phyloP scores from a whole-genome alignment of 1,140 invertebrate genomes.

The Ephestia elutella region DNA sequence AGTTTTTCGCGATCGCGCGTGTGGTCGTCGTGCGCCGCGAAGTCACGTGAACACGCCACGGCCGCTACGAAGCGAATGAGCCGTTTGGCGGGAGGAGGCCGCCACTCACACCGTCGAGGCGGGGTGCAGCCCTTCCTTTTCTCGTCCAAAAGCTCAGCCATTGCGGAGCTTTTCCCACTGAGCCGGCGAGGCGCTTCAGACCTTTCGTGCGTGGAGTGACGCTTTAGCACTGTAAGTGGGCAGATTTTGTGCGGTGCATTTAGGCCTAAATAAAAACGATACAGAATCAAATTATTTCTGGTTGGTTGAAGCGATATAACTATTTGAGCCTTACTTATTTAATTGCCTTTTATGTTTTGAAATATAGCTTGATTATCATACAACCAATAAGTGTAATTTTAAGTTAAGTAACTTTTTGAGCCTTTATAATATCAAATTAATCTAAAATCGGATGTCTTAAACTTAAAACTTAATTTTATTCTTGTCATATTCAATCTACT shows the following conservation, averaged over 20 bases:
- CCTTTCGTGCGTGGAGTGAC: conserved; percentile 30
- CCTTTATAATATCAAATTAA: too few species aligned
- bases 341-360: too few species aligned
- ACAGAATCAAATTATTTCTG: conserved; percentile 40
- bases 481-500: not conserved
- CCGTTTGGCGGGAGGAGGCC: conserved; percentile 31
- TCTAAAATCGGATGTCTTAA: too few species aligned
- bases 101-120: conserved; percentile 31
- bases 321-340: too few species aligned
- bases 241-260: conserved; percentile 66
- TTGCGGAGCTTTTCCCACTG: conserved; percentile 59
- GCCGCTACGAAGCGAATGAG: conserved; percentile 48
- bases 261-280: conserved; percentile 68
- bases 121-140: conserved; percentile 62
- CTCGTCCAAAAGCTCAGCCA: conserved; percentile 51
- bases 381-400: too few species aligned
- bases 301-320: too few species aligned
- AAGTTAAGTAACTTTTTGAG: too few species aligned
- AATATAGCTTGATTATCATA: too few species aligned
- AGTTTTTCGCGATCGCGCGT: conserved; percentile 68
- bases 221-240: conserved; percentile 67
- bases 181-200: conserved; percentile 26
- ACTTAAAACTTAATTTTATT: too few species aligned
- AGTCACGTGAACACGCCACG: conserved; percentile 38
- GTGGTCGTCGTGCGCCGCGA: conserved; percentile 8